A percentile compares a stretch with the other conserved stretches of the same genome.
Evolutionary conservation across 2,888 invertebrate genomes (phyloP).

Genomic region (Sphaerophoria rueppellii): DNA sequence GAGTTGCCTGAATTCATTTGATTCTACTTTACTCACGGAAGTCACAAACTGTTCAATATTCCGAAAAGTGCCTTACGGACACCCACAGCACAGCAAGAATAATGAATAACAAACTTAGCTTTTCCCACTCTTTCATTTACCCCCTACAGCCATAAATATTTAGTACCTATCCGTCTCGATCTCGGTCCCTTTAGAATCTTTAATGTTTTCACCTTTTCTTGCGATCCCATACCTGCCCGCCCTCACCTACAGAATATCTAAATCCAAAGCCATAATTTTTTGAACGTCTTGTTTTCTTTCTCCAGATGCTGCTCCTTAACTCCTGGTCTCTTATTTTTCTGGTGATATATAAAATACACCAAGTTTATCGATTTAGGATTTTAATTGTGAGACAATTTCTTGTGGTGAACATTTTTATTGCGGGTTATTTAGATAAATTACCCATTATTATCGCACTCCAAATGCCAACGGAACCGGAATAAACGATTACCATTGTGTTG

Average conservation of each 20-base stretch:
- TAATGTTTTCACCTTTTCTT: conserved; percentile 53
- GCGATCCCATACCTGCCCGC: conserved; percentile 17
- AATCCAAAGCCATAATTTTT: conserved; percentile 32
- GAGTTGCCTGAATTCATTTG: too few relatives aligned
- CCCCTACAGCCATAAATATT: conserved; percentile 38
- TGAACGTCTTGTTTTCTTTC: conserved; percentile 5
- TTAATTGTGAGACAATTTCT: conserved; percentile 73
- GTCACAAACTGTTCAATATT: too few relatives aligned
- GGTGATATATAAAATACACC: conserved; percentile 11
- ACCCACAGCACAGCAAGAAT: too few relatives aligned
- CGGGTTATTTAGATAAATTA: conserved; percentile 71
- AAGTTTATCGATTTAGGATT: conserved; percentile 69
- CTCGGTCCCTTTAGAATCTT: conserved; percentile 43
- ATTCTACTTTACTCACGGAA: too few relatives aligned
- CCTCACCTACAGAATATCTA: conserved; percentile 1
- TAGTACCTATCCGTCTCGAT: background rate
- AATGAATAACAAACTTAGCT: too few relatives aligned
- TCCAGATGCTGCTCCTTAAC: background rate
- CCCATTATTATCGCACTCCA: conserved; percentile 70
- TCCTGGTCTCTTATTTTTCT: background rate
- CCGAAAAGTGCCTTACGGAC: too few relatives aligned
- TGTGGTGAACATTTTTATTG: conserved; percentile 70
- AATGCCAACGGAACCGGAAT: conserved; percentile 66
- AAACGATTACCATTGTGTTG: conserved; percentile 59
- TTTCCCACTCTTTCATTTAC: background rate